Evolutionary conservation across 2,113 vertebrate species (phyloP).

Genomic region (Trochalopteron elliotii): DNA sequence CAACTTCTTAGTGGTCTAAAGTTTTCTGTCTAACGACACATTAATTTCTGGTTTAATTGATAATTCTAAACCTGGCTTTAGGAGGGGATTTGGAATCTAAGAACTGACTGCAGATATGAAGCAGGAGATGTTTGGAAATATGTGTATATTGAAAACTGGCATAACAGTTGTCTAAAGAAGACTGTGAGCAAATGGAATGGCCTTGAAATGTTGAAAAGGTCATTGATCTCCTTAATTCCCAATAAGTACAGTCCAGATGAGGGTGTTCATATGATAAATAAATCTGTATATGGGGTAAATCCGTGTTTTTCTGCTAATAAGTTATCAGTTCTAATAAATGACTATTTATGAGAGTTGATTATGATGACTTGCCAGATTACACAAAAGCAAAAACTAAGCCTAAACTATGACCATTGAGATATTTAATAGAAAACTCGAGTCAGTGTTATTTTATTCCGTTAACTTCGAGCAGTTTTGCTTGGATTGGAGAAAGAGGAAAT

Average conservation of each 20-base stretch:
- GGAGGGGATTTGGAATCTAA: background rate
- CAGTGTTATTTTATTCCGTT: background rate
- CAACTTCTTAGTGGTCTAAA: background rate
- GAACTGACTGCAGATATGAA: background rate
- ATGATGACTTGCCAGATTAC: background rate
- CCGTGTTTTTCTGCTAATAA: background rate
- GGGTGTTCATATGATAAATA: background rate
- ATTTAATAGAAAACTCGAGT: background rate
- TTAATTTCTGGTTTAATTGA: background rate
- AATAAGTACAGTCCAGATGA: background rate
- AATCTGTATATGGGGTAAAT: background rate
- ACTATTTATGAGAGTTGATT: rapidly evolving
- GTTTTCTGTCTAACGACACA: background rate
- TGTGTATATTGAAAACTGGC: background rate
- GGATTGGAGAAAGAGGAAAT: background rate
- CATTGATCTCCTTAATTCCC: background rate
- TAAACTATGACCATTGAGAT: background rate
- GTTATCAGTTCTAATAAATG: background rate
- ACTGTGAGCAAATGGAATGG: background rate
- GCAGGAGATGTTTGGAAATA: background rate
- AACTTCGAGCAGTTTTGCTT: background rate
- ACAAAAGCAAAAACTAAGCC: background rate
- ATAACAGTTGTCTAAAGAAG: background rate
- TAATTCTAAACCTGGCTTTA: background rate
- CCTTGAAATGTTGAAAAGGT: background rate